phyloP scores from a whole-genome alignment of 1,140 invertebrate species.

The Globodera rostochiensis region DNA sequence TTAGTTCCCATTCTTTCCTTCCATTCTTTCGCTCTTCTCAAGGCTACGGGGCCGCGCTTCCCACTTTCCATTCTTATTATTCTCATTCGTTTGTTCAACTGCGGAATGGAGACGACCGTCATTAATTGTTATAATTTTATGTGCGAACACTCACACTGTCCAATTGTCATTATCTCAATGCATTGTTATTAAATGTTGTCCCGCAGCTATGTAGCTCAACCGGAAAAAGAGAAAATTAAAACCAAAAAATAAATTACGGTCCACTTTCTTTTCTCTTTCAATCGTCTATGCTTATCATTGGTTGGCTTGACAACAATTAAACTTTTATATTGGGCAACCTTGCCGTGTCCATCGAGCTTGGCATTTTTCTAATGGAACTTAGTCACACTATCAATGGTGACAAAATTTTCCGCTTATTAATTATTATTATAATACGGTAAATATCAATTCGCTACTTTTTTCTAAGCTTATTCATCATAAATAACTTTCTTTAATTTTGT shows the following conservation, averaged over 20 bases:
- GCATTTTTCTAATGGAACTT: background rate
- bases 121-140: background rate
- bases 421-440: background rate
- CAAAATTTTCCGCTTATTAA: conserved; percentile 3
- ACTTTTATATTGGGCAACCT: background rate
- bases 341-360: background rate
- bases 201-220: no score
- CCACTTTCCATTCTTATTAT: background rate
- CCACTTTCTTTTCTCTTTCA: background rate
- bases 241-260: no score
- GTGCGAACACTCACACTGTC: background rate
- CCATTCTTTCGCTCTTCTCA: background rate
- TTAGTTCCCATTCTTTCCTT: background rate
- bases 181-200: no score
- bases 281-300: background rate
- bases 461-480: no score
- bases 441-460: no score
- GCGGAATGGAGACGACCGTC: background rate
- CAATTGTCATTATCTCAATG: background rate
- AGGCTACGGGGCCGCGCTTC: background rate
- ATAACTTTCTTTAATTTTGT: background rate
- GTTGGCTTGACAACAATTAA: background rate
- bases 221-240: no score
- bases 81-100: conserved; percentile 2
- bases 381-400: background rate